Conservation (phyloP, 1,140 invertebrate species). For the Neodiprion fabricii region DNA sequence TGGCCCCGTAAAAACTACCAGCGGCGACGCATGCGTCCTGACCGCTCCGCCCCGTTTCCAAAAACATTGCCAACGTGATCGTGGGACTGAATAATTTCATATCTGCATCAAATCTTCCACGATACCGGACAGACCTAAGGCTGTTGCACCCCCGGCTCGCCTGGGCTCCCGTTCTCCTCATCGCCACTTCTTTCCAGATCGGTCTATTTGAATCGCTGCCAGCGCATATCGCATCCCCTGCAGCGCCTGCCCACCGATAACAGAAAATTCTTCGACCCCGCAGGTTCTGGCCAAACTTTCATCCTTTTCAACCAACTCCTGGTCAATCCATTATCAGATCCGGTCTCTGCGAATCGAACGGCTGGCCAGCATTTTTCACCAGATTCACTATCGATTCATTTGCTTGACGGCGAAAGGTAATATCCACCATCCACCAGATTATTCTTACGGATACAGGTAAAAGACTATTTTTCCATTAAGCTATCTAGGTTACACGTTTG, state of each 20-base stretch:
- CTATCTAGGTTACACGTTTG: too few relatives aligned
- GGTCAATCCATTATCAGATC: too few relatives aligned
- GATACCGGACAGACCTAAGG: not conserved
- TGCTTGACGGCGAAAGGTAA: too few relatives aligned
- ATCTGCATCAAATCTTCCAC: not conserved
- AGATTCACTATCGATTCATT: too few relatives aligned
- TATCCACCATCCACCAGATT: too few relatives aligned
- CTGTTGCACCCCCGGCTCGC: not conserved
- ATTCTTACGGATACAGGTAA: too few relatives aligned
- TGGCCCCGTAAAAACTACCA: conserved; percentile 51
- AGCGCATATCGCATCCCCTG: not conserved
- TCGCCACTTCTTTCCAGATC: not conserved
- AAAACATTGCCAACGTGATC: conserved; percentile 10
- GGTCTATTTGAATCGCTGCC: not conserved
- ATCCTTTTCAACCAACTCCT: too few relatives aligned
- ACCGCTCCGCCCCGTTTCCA: conserved; percentile 8
- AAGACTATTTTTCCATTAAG: too few relatives aligned
- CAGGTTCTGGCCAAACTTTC: too few relatives aligned
- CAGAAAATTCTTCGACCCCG: not conserved
- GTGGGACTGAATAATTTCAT: conserved; percentile 35
- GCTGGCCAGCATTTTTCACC: too few relatives aligned
- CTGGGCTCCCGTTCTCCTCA: not conserved
- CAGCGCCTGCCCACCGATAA: not conserved
- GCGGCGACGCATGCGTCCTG: conserved; percentile 35
- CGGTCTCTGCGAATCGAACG: too few relatives aligned